Evolutionary conservation across 2,797 vertebrate genomes (phyloP).

Genomic region (Chiroxiphia lanceolata): DNA sequence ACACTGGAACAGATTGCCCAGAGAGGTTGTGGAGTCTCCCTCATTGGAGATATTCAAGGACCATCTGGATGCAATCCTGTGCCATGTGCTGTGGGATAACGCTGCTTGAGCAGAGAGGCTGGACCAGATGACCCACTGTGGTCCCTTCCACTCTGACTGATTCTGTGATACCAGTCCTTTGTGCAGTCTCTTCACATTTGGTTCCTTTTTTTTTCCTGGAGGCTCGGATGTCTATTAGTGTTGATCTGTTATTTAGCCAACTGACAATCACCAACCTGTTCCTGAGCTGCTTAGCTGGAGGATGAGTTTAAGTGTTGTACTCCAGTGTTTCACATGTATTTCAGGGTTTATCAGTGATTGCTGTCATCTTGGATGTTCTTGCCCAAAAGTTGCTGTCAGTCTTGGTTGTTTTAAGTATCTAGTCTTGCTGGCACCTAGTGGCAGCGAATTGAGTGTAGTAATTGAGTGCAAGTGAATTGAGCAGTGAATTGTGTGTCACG

Average conservation of each 20-base stretch:
- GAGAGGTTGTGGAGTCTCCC: not conserved
- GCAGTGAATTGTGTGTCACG: not conserved
- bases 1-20: not conserved
- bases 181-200: not conserved
- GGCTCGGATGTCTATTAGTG: not conserved
- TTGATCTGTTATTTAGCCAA: not conserved
- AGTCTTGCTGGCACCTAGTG: not conserved
- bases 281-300: not conserved
- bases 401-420: accelerated
- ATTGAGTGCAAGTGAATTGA: not conserved
- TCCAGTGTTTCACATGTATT: not conserved
- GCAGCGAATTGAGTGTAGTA: not conserved
- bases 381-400: accelerated
- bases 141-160: not conserved
- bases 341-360: not conserved
- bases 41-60: not conserved
- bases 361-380: not conserved
- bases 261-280: not conserved
- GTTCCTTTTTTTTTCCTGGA: not conserved
- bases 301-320: not conserved
- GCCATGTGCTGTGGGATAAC: not conserved
- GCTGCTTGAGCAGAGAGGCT: too few species aligned
- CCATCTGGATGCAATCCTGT: not conserved
- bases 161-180: not conserved
- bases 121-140: not conserved